Base-by-base conservation (phyloP, 2,113 vertebrate genomes). In the Euleptes europaea region DNA sequence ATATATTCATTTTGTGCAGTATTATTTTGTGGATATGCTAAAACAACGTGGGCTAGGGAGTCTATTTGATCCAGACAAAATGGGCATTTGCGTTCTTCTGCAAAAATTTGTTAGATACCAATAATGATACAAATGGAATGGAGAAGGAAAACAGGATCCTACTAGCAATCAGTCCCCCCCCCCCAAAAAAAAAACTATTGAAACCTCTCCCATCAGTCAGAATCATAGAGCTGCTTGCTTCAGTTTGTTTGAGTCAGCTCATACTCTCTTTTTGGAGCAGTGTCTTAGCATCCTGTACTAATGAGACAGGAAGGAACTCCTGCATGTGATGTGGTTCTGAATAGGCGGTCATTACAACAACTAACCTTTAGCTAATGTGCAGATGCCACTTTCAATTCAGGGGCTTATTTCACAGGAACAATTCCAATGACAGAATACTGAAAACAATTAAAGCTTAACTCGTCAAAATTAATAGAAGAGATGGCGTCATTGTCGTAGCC, bases 321-420 rank as follows among this genome's bases (percentile, higher is more conserved):
- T 83, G 89, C 84, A 84, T 78, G 63, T 9, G 44, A 17, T 26
- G 47, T 57, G 67, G 38, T 74, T 78, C 82, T 44, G 54, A 73
- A 63, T n/a, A 69, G 35, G 51, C 14, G 9, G 40, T 44, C 88
- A 44, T 85, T 93, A 79, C 85, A 93, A 80, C 49, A 84, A 80
- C 82, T 93, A 95, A 91, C 86, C 91, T 95, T 95, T 93, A 93
- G 88, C 92, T 95, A 90, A 87, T 84, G 85, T 88, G 89, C 90
- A 93, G 84, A 85, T 91, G 87, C 63, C 90, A 92, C 78, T 92
- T 95, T 87, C 91, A 88, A 93, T 93, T 87, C 88, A 85, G 23
- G 23, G 74, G 72, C 79, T 84, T 87, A 51, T 78, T 92, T 93
- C 88, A 94, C 95, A 91, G 92, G 88, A 94, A 84, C 86, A 92